Base-by-base conservation (phyloP, 2,113 vertebrate species). In the Rhinolophus sinicus region DNA sequence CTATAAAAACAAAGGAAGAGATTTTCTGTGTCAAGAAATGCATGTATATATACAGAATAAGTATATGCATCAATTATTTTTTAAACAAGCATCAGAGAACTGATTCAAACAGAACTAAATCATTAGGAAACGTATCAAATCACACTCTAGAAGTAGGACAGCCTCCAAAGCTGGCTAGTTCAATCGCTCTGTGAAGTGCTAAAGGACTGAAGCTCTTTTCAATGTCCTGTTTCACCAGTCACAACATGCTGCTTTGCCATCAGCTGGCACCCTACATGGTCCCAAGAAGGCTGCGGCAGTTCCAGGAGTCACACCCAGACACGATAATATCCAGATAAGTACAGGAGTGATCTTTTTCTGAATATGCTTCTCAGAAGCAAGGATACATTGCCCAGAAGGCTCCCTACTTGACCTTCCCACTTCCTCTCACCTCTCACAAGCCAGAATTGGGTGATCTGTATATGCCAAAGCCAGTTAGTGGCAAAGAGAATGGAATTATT, bases 1-100 rank as follows among this genome's bases (percentile, higher is more conserved):
- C 50, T 95, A 93, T 44, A 72, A 54, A 70, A 96, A 90, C 30
- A 72, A 88, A 81, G 44, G 50, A 60, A 93, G 75, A 89, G 14
- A n/a, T 85, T 80, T 85, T 44, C 54, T 24, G 28, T 85, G 12
- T 88, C 54, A 88, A 93, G 47, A 76, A 94, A 62, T 50, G 7
- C 13, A 70, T 30, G 11, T 50, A 12, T 62, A n/a, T 26, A 52
- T 62, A 77, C 84, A 75, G 16, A 81, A 54, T 60, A 82, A 67
- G 11, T 33, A 67, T 3, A 67, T 82, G 15, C 16, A 65, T 40
- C 35, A 12, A 47, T 54, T 56, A 85, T 70, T 95, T 86, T 89
- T 47, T 26, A 89, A 97, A 93, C 3, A 82, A 70, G 14, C 38
- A 90, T 13, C 28, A 94, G n/a, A 90, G n/a, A 77, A 72, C 1